Evolutionary conservation across 2,888 invertebrate species (phyloP), one percentile per base, ranked within the genome.

Genomic region (Drosophila stalkeri): DNA sequence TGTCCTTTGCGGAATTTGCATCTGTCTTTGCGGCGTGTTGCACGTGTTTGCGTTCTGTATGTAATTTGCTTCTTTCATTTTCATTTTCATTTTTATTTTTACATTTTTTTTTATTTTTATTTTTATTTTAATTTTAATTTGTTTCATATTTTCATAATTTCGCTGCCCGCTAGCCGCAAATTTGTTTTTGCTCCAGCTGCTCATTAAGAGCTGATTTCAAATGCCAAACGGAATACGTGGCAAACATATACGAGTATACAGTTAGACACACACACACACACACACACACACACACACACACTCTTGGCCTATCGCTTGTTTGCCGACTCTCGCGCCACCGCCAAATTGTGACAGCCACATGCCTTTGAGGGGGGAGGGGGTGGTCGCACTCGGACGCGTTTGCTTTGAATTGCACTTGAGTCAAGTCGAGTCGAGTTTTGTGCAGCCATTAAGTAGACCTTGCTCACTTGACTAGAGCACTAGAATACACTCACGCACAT

Each of bases 1-100:
- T 86, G 85, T 82, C 82, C 66, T 47, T 74, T n/a, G 59, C 62
- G 33, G 18, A 73, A 82, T 81, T 84, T 82, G 75, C 81, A 84
- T 80, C 69, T 81, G 79, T 77, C 70, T 65, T 72, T 62, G 70
- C 55, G 75, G 69, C 57, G 20, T 51, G 47, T 56, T 41, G 59
- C 55, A 27, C 52, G 33, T 55, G 37, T 55, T 49, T 35, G 18
- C 4, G 14, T 57, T n/a, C 41, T 2, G 31, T 9, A 8, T 18
- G 44, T 3, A 23, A 49, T 31, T 31, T 44, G 18, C 35, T 37
- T 33, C 44, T 63, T 72, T 72, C 81, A 77, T 23, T 46, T 27
- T 27, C 5, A 27, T 0, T 27, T 47, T 8, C 1, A 27, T 49
- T 5, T 7, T 31, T 67, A 77, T 80, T 16, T 16, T 46, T 8